phyloP scores from a whole-genome alignment of 2,113 vertebrate genomes.

The Mormyrus lacerda region DNA sequence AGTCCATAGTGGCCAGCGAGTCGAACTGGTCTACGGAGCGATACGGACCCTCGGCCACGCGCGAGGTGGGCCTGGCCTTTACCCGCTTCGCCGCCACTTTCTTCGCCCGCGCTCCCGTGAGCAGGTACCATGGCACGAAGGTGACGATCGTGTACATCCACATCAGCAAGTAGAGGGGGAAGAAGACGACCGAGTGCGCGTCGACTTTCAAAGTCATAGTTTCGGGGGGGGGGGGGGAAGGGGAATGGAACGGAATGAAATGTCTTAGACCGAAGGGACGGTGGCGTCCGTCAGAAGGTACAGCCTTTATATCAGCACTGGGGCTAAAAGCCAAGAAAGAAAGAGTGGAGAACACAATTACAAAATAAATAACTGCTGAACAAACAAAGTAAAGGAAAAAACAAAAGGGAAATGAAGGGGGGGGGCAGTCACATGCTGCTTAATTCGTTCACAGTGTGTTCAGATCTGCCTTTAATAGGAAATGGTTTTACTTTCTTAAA shows the following conservation, averaged over 20 bases:
- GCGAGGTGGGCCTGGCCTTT: conserved; percentile 77
- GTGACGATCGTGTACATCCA: conserved; percentile 85
- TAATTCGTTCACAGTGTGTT: not conserved
- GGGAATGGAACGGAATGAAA: not conserved
- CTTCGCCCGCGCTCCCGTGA: conserved; percentile 77
- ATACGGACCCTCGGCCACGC: conserved; percentile 78
- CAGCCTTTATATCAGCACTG: not conserved
- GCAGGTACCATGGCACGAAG: conserved; percentile 96
- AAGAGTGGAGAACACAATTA: not conserved
- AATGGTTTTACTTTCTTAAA: not conserved
- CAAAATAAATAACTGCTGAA: not conserved
- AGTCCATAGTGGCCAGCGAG: conserved; percentile 73
- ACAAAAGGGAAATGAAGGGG: not conserved
- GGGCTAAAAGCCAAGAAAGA: not conserved
- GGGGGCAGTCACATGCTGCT: not conserved
- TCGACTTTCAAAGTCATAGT: conserved; percentile 73
- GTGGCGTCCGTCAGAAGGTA: not conserved
- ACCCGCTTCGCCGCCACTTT: conserved; percentile 73
- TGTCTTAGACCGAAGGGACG: not conserved
- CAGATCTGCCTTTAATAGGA: not conserved
- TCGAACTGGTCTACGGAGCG: conserved; percentile 78
- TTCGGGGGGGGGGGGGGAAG: conserved; percentile 2
- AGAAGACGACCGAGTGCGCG: conserved; percentile 67
- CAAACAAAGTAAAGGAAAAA: not conserved
- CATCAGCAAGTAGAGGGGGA: conserved; percentile 84